Evolutionary conservation across 2,113 vertebrate genomes (phyloP), one percentile per base, ranked within the genome.

Genomic region (Gymnocephalus cernua): DNA sequence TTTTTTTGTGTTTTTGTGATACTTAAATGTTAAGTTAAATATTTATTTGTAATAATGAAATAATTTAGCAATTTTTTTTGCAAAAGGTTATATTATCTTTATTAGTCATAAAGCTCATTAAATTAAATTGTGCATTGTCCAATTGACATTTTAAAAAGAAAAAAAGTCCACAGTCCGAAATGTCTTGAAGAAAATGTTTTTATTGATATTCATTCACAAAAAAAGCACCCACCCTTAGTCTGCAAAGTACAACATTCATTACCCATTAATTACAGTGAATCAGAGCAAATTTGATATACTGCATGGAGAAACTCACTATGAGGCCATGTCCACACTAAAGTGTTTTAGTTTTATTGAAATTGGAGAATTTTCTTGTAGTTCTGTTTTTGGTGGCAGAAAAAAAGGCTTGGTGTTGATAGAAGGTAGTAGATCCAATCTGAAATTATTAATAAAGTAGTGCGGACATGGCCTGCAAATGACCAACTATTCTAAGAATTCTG

Each of bases 151-250:
- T 75, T 18, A 6, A 27, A 16, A 38, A 58, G 8, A 70, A 56
- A 63, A 78, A 48, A 84, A 76, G n/a, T 29, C 56, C 16, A 35
- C 7, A 35, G 3, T 41, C 13, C 8, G 1, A 27, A 4, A 45
- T 53, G 71, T 87, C 16, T 68, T 77, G 32, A 80, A 65, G 61
- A 85, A 85, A 80, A 70, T 61, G 0, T 79, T 23, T 86, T 90
- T 41, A 86, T 87, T 81, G 14, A 69, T 78, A 81, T 80, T 83
- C 32, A 69, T 75, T 73, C 68, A 86, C 47, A 74, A 65, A 64
- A 64, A 69, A 32, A 70, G 21, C 50, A 71, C 27, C 51, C 69
- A 74, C 14, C 15, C 38, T 44, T 41, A 32, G 19, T 80, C n/a
- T 13, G n/a, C 48, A 82, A 44, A 79, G 32, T 32, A 79, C 54